Evolutionary conservation across 2,888 invertebrate genomes (phyloP), one percentile per base, ranked within the genome.

Genomic region (Drosophila mayaguana): DNA sequence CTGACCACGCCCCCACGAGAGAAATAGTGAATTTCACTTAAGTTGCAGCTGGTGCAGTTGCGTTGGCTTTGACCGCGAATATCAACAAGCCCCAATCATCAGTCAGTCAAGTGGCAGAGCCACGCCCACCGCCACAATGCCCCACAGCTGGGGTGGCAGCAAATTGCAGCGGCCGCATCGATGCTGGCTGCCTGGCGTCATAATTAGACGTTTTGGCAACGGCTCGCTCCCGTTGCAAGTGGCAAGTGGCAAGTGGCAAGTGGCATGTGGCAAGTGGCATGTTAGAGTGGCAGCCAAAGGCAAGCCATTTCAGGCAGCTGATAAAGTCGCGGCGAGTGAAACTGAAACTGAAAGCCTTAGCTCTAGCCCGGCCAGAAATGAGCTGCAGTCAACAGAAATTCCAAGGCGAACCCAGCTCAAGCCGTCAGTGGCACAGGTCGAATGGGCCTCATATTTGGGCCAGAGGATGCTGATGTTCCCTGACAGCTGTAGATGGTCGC

Each of bases 321-420:
- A 71, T 53, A 48, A 28, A 54, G 56, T n/a, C 22, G 43, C 42
- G 5, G 40, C 54, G 53, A 51, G 45, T 59, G 75, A 75, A 71
- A 66, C 74, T n/a, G 78, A 78, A 78, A 77, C 54, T n/a, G 54
- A 40, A 54, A 54, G 54, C 54, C 63, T 45, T 5, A 16, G 16
- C 6, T 7, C 6, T 16, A 6, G 16, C 16, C 16, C 6, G 3
- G 8, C 9, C 20, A 20, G 20, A 22, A 9, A 16, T 16, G 22
- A 75, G 72, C 65, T 74, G 69, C 83, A 86, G 84, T 88, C 80
- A 80, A 7, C 32, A 3, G 32, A 88, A 83, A 90, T 90, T 84
- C 90, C 90, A 82, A 75, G 76, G 75, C 71, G 48, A 62, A 78
- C 75, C 81, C 84, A 75, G 86, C 78, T 83, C 87, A 81, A 74